Conservation (phyloP, 2,113 vertebrate genomes). For the Donacobius atricapilla region DNA sequence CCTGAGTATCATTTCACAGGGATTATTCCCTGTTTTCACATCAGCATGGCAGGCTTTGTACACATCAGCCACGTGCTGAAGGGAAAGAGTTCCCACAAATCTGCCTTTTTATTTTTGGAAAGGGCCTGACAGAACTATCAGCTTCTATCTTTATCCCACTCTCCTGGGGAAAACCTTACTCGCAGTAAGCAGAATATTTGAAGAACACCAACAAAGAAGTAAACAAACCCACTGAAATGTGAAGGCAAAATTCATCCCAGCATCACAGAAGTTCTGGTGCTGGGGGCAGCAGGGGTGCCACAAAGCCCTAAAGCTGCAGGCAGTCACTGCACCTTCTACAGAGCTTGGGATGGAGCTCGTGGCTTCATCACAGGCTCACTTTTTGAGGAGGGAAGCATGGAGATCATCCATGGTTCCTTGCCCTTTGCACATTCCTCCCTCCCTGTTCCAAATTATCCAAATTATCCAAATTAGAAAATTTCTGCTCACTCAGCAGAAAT, state of each 20-base stretch:
- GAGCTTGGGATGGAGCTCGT: not conserved
- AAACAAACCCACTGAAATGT: not conserved
- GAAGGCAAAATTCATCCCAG: not conserved
- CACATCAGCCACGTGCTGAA: not conserved
- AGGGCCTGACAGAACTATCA: not conserved
- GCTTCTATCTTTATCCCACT: not conserved
- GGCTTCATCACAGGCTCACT: not conserved
- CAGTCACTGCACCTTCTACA: not conserved
- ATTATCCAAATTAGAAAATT: constrained; percentile 17
- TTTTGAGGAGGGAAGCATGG: not conserved
- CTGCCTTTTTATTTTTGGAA: constrained; percentile 24
- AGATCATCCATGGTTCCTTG: not conserved
- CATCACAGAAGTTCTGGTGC: not conserved
- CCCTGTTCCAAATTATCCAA: not conserved
- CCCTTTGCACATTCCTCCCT: not conserved
- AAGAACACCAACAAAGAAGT: not conserved
- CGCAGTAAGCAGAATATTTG: not conserved
- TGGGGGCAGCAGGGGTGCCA: not conserved
- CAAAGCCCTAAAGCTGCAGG: not conserved
- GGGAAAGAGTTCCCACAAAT: not conserved
- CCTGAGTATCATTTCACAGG: not conserved
- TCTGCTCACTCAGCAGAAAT: constrained; percentile 30
- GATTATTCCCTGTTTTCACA: not conserved
- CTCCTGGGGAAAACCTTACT: not conserved
- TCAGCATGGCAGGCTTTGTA: not conserved